Conservation (phyloP, 1,140 invertebrate species). For the Aphelenchoides besseyi region DNA sequence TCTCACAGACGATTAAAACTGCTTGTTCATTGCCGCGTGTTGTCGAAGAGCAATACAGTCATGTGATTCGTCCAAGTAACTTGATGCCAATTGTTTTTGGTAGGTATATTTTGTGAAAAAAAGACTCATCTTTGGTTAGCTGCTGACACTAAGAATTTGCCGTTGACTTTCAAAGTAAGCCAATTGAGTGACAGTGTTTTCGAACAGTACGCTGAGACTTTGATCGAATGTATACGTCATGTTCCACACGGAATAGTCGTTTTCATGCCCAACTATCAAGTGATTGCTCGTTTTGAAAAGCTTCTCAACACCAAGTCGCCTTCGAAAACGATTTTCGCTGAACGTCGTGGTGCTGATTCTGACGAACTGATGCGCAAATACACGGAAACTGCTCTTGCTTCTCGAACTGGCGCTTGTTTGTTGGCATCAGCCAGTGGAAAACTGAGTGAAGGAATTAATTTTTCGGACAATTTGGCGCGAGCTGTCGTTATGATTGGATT, state of each 20-base stretch:
- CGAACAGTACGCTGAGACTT: background rate
- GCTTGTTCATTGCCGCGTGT: background rate
- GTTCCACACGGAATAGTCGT: slow-evolving; percentile 8
- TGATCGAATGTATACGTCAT: background rate
- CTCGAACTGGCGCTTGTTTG: slow-evolving; percentile 13
- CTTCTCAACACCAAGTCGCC: background rate
- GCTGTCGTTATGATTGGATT: slow-evolving; percentile 8
- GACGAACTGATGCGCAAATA: slow-evolving; percentile 11
- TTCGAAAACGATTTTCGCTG: background rate
- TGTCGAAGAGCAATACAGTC: slow-evolving; percentile 1
- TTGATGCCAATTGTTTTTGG: slow-evolving; percentile 12
- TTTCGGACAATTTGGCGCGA: slow-evolving; percentile 13
- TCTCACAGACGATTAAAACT: background rate
- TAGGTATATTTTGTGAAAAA: background rate
- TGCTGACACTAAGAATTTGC: background rate
- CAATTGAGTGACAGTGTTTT: slow-evolving; percentile 8
- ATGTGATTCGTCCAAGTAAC: slow-evolving; percentile 3
- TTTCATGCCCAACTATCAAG: slow-evolving; percentile 16
- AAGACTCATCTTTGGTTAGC: background rate
- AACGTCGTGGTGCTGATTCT: background rate
- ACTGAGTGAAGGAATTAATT: slow-evolving; percentile 21
- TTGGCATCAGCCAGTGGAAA: slow-evolving; percentile 30
- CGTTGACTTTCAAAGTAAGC: slow-evolving; percentile 12
- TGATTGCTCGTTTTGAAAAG: slow-evolving; percentile 10
- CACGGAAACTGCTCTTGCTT: background rate